Base-by-base conservation (phyloP, 1,140 invertebrate genomes). In the Sinonovacula constricta region DNA sequence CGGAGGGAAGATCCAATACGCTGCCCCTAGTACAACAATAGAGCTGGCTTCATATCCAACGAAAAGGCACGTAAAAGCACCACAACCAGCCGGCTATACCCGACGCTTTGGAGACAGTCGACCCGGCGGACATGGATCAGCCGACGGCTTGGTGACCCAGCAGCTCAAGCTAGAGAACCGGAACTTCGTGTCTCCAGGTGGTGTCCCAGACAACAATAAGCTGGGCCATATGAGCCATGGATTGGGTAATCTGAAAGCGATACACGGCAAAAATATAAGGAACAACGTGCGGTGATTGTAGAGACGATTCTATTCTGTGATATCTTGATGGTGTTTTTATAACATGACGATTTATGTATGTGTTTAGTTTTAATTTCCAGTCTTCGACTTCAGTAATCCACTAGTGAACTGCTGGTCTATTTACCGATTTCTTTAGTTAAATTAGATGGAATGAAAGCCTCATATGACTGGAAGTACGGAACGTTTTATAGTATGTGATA, bases 231-330 rank as follows among this genome's bases (percentile, higher is more conserved):
- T 62, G 66, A 34, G 53, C 0, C 57, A 62, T 33, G 65, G 75
- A 7, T 57, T 68, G 39, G 66, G 66, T 2, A 66, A 39, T 45
- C 26, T 78, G 26, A 69, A 60, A 34, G 36, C 59, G 3, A 63
- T 74, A 60, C 70, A 74, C 54, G 75, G 66, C 3, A 62, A 78
- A 69, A 14, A 28, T 24, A 53, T n/a, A n/a, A n/a, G n/a, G n/a
- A n/a, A n/a, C n/a, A n/a, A n/a, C n/a, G n/a, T n/a, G n/a, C n/a
- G n/a, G n/a, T n/a, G n/a, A n/a, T n/a, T n/a, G n/a, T n/a, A n/a
- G n/a, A n/a, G n/a, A n/a, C n/a, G n/a, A n/a, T n/a, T n/a, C n/a
- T n/a, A n/a, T n/a, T n/a, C n/a, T n/a, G n/a, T n/a, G n/a, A n/a
- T n/a, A n/a, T n/a, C n/a, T n/a, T n/a, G n/a, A n/a, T n/a, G n/a